Conservation (phyloP, 2,113 vertebrate species). For the Sinosuthora webbiana region DNA sequence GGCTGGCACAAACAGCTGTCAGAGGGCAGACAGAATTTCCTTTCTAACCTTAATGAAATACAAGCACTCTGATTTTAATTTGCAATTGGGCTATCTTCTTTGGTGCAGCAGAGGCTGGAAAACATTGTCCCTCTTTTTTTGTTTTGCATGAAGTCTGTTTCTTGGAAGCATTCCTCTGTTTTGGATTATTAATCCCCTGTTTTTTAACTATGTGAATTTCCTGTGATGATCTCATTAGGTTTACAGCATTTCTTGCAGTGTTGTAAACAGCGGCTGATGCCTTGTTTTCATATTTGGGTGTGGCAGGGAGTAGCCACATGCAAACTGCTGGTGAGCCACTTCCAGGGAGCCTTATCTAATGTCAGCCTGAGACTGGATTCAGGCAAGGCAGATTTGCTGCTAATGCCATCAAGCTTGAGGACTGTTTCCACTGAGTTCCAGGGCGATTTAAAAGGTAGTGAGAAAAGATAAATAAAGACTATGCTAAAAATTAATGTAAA, state of each 20-base stretch:
- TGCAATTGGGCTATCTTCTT: background rate
- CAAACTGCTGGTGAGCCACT: background rate
- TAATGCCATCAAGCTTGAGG: background rate
- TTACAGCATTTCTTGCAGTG: background rate
- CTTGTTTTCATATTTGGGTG: conserved; percentile 24
- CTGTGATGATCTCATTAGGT: conserved; percentile 41
- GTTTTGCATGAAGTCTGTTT: background rate
- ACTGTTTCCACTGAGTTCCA: background rate
- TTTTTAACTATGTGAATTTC: background rate
- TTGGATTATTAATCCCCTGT: background rate
- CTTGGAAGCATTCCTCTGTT: background rate
- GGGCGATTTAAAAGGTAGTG: background rate
- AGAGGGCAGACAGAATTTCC: conserved; percentile 10
- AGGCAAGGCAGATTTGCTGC: background rate
- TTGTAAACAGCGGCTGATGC: background rate
- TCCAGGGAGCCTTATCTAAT: background rate
- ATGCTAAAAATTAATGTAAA: background rate
- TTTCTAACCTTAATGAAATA: conserved; percentile 4
- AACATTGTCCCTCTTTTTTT: background rate
- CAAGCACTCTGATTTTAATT: background rate
- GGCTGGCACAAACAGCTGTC: background rate
- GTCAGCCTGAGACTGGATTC: background rate
- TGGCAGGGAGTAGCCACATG: background rate
- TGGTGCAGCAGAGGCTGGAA: background rate
- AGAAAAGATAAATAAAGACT: background rate